Percentiles rank a stretch among this genome's conserved stretches.
These are phyloP conservation scores for Tyrannus savana DNA, from an alignment of 2,113 vertebrate genomes.

Conservation along the genomic window DNA sequence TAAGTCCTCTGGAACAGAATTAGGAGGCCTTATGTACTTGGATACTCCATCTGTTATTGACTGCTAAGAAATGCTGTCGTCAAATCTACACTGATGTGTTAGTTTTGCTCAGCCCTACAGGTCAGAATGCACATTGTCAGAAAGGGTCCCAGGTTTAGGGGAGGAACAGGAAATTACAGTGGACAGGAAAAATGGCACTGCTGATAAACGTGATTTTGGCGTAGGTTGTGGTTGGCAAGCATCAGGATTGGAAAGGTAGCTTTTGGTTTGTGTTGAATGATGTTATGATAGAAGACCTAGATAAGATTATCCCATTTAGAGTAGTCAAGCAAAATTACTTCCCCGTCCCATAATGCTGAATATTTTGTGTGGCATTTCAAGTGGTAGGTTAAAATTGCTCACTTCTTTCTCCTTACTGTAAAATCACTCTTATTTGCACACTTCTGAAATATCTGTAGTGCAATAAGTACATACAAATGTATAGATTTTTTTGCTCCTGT, in stretches of 20 bases:
- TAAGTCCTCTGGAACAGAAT: slow-evolving; percentile 11
- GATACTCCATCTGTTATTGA: background rate
- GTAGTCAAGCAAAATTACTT: background rate
- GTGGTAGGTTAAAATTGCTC: background rate
- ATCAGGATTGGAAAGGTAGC: background rate
- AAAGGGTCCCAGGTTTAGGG: background rate
- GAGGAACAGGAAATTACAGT: background rate
- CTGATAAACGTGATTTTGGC: slow-evolving; percentile 5
- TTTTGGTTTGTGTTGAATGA: background rate
- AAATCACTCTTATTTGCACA: background rate
- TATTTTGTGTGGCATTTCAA: background rate
- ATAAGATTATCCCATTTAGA: background rate
- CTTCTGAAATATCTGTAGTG: background rate
- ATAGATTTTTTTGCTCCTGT: background rate
- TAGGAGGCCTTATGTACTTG: background rate
- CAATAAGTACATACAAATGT: background rate
- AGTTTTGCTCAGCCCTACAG: background rate
- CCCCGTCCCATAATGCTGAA: background rate
- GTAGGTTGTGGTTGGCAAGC: background rate
- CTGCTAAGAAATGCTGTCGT: background rate
- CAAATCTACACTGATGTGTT: background rate
- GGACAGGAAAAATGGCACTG: slow-evolving; percentile 14
- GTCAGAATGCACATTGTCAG: slow-evolving; percentile 1
- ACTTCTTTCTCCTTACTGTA: background rate
- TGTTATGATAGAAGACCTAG: background rate